Percentiles rank a stretch among this genome's conserved stretches.
Evolutionary conservation across 2,888 invertebrate genomes (phyloP).

Genomic region (Tetragnatha montana): DNA sequence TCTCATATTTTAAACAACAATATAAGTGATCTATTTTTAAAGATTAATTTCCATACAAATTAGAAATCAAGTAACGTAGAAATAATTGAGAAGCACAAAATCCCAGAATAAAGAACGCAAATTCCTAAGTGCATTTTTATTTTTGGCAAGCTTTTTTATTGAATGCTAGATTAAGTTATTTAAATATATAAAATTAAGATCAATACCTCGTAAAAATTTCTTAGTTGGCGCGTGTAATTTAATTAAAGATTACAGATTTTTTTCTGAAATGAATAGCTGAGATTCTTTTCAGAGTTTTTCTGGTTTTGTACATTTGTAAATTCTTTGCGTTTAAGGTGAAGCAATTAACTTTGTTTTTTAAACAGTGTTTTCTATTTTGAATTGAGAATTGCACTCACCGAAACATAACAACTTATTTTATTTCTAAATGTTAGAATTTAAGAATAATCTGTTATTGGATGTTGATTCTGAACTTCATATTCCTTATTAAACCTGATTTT

Average conservation of each 20-base stretch:
- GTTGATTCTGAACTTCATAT: too few species aligned
- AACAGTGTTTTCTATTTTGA: not conserved
- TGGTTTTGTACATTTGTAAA: not conserved
- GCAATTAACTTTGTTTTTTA: not conserved
- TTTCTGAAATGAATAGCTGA: not conserved
- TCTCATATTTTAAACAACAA: too few species aligned
- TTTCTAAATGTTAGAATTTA: not conserved
- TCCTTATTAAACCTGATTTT: too few species aligned
- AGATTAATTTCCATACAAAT: constrained; percentile 15
- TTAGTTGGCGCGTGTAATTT: constrained; percentile 5
- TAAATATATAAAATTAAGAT: not conserved
- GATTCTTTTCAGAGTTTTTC: not conserved
- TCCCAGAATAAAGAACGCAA: constrained; percentile 4
- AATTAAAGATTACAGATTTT: constrained; percentile 18
- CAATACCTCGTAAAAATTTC: constrained; percentile 13
- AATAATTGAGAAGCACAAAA: constrained; percentile 5
- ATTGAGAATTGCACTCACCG: not conserved
- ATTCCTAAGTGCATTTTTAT: constrained; percentile 10
- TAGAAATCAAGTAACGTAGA: constrained; percentile 9
- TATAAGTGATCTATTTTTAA: not conserved
- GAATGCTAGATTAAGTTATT: not conserved
- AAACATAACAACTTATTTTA: not conserved
- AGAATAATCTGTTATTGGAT: too few species aligned
- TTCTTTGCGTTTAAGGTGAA: not conserved
- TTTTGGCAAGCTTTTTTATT: not conserved